Evolutionary conservation across 2,113 vertebrate species (phyloP).

Genomic region (Lepisosteus osseus): DNA sequence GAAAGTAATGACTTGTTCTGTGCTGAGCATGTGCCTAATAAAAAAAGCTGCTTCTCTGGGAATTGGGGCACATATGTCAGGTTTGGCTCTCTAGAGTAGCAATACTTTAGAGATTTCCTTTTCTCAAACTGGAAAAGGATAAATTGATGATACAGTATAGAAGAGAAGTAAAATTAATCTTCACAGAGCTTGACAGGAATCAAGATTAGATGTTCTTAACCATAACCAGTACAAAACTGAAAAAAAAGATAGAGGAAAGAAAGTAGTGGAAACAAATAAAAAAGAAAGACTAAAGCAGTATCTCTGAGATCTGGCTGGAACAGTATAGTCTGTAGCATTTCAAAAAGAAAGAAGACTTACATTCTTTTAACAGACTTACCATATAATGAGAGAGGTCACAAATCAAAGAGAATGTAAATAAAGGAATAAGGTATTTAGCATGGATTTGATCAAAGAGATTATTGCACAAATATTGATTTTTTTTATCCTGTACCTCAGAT

Average conservation of each 20-base stretch:
- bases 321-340: too few relatives aligned
- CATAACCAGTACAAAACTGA: conserved; percentile 47
- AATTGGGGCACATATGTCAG: conserved; percentile 67
- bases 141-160: conserved; percentile 68
- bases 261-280: neutral
- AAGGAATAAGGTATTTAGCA: conserved; percentile 18
- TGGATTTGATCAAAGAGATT: conserved; percentile 24
- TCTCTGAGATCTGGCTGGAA: neutral
- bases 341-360: too few relatives aligned
- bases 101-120: conserved; percentile 55
- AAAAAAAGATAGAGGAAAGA: conserved; percentile 2
- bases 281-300: neutral
- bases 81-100: conserved; percentile 60
- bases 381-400: conserved; percentile 27
- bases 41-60: conserved; percentile 72
- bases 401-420: conserved; percentile 32
- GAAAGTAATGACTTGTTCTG: conserved; percentile 73
- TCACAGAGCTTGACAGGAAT: conserved; percentile 58
- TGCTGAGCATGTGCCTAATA: conserved; percentile 63
- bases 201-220: conserved; percentile 39
- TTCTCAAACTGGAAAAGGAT: conserved; percentile 62
- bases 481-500: conserved; percentile 16
- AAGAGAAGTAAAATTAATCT: conserved; percentile 77
- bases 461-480: conserved; percentile 24
- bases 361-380: neutral